phyloP scores from a whole-genome alignment of 2,113 vertebrate species.

The Perccottus glenii region DNA sequence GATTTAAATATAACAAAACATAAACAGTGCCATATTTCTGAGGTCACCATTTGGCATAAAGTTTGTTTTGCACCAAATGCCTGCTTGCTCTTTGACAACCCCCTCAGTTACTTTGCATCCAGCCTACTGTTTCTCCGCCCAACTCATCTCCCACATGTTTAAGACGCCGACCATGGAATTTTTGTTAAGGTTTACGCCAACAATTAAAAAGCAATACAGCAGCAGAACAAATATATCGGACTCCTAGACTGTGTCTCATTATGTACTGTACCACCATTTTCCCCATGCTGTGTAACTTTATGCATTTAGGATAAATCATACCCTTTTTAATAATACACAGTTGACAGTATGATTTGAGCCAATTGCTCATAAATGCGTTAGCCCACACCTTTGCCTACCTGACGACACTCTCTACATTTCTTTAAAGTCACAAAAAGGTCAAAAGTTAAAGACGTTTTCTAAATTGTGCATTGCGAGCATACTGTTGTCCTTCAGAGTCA shows the following conservation, averaged over 20 bases:
- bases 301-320: too few relatives aligned
- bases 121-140: constrained; percentile 47
- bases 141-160: constrained; percentile 53
- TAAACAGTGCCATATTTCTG: constrained; percentile 45
- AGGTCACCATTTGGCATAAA: constrained; percentile 62
- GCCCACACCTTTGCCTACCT: background rate
- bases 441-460: constrained; percentile 31
- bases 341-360: too few relatives aligned
- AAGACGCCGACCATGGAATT: constrained; percentile 18
- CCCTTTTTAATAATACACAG: too few relatives aligned
- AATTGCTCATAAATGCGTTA: background rate
- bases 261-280: constrained; percentile 10
- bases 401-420: constrained; percentile 10
- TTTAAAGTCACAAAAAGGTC: constrained; percentile 19
- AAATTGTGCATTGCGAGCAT: constrained; percentile 12
- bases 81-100: constrained; percentile 56
- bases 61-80: constrained; percentile 68
- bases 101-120: constrained; percentile 56
- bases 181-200: constrained; percentile 31
- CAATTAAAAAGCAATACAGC: constrained; percentile 33
- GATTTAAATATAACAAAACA: constrained; percentile 40
- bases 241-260: too few relatives aligned
- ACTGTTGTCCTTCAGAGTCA: constrained; percentile 34
- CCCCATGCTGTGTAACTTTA: too few relatives aligned
- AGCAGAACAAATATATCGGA: background rate